Evolutionary conservation across 2,888 invertebrate genomes (phyloP).

Genomic region (Lithophane semibrunnea): DNA sequence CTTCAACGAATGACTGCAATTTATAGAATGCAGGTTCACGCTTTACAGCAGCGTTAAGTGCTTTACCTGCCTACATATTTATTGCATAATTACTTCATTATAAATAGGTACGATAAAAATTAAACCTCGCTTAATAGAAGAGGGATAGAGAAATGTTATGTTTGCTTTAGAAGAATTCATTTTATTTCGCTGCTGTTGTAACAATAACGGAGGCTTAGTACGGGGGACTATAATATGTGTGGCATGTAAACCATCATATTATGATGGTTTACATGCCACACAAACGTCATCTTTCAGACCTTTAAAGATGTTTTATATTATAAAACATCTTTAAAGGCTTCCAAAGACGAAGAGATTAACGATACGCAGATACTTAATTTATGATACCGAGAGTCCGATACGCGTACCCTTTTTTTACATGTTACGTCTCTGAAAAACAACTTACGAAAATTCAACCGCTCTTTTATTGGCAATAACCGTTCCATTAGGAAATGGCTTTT

Average conservation of each 20-base stretch:
- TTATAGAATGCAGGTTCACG: constrained; percentile 38
- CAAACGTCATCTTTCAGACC: too few relatives aligned
- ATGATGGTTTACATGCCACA: too few relatives aligned
- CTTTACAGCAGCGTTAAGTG: constrained; percentile 30
- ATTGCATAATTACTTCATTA: neutral
- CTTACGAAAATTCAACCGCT: constrained; percentile 40
- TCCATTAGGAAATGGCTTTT: constrained; percentile 56
- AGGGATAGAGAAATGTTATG: neutral
- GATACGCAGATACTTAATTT: constrained; percentile 23
- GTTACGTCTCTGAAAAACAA: constrained; percentile 32
- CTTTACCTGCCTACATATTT: constrained; percentile 2
- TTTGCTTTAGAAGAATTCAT: neutral
- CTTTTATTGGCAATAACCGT: constrained; percentile 53
- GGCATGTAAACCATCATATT: neutral
- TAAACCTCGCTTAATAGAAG: too few relatives aligned
- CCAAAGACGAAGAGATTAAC: constrained; percentile 1
- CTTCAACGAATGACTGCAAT: constrained; percentile 44
- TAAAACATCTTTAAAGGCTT: constrained; percentile 2
- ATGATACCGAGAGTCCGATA: neutral
- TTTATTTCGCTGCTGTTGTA: neutral
- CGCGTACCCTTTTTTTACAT: constrained; percentile 11
- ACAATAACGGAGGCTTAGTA: too few relatives aligned
- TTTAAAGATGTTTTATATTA: too few relatives aligned
- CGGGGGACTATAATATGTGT: too few relatives aligned
- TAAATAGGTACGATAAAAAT: neutral